Evolutionary conservation across 64 coral and sea anemone species (phyloP).

Genomic region (Montipora foliosa): DNA sequence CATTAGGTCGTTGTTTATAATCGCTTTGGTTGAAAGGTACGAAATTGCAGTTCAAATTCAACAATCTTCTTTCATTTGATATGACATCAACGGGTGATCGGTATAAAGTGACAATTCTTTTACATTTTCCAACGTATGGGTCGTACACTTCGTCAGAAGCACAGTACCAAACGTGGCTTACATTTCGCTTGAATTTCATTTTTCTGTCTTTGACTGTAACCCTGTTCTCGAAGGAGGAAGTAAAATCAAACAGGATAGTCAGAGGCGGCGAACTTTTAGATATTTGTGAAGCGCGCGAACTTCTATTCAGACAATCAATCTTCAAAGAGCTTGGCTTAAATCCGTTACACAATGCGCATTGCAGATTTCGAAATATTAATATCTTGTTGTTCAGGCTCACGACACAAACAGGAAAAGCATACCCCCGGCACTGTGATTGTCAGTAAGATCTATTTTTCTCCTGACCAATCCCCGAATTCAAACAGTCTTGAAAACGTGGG

Average conservation of each 20-base stretch:
- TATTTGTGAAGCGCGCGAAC: too few species aligned
- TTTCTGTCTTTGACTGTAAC: neutral
- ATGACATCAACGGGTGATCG: too few species aligned
- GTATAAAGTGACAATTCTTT: too few species aligned
- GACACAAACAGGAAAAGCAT: conserved; percentile 16
- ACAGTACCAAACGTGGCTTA: neutral
- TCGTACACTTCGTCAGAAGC: neutral
- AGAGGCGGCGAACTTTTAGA: neutral
- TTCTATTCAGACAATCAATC: neutral
- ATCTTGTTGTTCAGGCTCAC: too few species aligned
- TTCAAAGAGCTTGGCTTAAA: neutral
- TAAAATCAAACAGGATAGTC: conserved; percentile 30
- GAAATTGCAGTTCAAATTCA: neutral
- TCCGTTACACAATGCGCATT: conserved; percentile 23
- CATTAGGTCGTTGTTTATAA: neutral
- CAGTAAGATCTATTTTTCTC: neutral
- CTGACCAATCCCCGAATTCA: too few species aligned
- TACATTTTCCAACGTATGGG: too few species aligned
- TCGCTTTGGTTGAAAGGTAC: conserved; percentile 21
- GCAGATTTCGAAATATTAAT: conserved; percentile 18
- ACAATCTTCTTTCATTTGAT: neutral
- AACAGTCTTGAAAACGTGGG: neutral
- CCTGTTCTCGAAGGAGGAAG: neutral
- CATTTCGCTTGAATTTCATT: too few species aligned
- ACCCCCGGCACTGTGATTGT: neutral